Evolutionary conservation across 1,140 invertebrate genomes (phyloP).

Genomic region (Macrosteles quadrilineatus): DNA sequence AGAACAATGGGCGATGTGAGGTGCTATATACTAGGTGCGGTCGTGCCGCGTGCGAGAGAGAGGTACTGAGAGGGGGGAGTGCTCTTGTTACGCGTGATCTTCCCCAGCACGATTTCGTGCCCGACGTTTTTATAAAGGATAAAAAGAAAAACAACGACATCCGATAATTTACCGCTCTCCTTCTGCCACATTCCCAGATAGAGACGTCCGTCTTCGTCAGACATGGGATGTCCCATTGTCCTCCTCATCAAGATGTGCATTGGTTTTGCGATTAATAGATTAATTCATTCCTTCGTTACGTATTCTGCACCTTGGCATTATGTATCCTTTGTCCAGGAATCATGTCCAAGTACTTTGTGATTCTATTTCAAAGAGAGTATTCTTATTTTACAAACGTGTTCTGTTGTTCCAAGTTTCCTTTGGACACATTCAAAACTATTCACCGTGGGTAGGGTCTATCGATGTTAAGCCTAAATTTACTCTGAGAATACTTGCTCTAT

Average conservation of each 20-base stretch:
- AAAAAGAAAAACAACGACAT: conserved; percentile 9
- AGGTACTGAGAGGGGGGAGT: neutral
- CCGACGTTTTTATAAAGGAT: neutral
- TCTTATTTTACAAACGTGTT: no score
- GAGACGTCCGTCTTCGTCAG: conserved; percentile 18
- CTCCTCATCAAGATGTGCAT: neutral
- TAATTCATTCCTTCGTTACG: neutral
- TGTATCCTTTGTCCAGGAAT: no score
- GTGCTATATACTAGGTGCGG: conserved; percentile 7
- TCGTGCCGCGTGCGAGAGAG: neutral
- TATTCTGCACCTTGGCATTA: neutral
- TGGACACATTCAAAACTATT: no score
- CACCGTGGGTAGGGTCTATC: no score
- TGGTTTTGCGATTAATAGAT: conserved; percentile 8
- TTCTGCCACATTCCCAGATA: conserved; percentile 13
- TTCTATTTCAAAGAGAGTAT: no score
- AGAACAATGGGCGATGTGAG: neutral
- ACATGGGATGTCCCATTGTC: conserved; percentile 4
- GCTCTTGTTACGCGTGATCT: conserved; percentile 18
- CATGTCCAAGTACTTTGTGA: no score
- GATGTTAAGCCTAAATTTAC: no score
- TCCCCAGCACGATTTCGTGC: conserved; percentile 20
- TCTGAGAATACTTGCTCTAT: no score
- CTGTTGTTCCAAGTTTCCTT: no score
- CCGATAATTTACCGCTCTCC: conserved; percentile 21